A percentile compares a stretch with the other conserved stretches of the same genome.
These are phyloP conservation scores for Solenodon paradoxus DNA, from an alignment of 2,113 vertebrate genomes.

Conservation along the genomic window DNA sequence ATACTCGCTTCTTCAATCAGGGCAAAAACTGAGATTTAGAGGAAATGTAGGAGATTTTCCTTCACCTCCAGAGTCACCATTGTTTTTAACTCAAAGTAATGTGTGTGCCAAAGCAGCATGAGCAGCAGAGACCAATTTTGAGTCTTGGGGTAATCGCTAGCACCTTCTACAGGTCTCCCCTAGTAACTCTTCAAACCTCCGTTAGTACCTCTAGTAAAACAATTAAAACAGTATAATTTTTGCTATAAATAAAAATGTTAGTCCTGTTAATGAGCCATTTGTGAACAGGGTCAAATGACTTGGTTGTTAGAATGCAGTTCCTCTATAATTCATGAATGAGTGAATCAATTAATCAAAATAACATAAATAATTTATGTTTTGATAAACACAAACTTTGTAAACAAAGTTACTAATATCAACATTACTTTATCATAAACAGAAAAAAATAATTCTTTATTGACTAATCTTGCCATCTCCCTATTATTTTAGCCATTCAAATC, in stretches of 20 bases:
- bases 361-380: no score
- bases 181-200: neutral
- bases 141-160: no score
- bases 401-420: neutral
- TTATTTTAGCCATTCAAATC: neutral
- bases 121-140: no score
- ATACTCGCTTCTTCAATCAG: no score
- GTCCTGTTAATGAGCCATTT: neutral
- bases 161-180: neutral
- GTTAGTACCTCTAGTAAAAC: neutral
- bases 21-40: no score
- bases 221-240: neutral
- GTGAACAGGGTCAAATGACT: neutral
- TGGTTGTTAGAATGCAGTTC: neutral
- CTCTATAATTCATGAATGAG: neutral
- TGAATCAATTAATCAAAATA: neutral
- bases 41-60: no score
- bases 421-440: neutral
- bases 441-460: neutral
- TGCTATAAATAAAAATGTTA: neutral
- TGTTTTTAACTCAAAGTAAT: no score
- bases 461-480: rapidly evolving
- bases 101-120: no score
- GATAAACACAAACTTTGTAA: no score
- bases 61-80: no score